Conservation (phyloP, 2,113 vertebrate species). For the Mixornis gularis region DNA sequence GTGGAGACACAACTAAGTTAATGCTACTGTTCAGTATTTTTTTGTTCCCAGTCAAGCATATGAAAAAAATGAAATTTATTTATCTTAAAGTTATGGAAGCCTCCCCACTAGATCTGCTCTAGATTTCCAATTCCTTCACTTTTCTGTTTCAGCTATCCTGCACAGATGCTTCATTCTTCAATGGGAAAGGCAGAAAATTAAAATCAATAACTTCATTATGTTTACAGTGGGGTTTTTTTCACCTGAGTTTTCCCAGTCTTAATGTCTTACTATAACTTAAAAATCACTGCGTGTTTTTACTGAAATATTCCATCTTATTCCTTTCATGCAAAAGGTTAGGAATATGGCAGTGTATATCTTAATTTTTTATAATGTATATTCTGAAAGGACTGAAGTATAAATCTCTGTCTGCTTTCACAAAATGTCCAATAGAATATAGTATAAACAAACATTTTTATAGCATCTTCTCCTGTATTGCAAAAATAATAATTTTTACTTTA, state of each 20-base stretch:
- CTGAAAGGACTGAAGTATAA: not conserved
- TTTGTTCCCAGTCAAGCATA: not conserved
- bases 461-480: not conserved
- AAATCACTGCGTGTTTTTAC: not conserved
- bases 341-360: not conserved
- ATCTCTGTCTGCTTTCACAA: not conserved
- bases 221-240: constrained; percentile 62
- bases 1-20: not conserved
- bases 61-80: not conserved
- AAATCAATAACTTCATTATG: constrained; percentile 89
- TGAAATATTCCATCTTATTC: not conserved
- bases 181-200: constrained; percentile 75
- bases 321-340: not conserved
- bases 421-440: not conserved
- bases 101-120: not conserved
- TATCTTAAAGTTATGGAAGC: constrained; percentile 32
- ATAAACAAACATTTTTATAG: not conserved
- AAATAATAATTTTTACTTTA: not conserved
- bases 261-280: constrained; percentile 36
- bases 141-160: not conserved
- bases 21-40: not conserved
- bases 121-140: constrained; percentile 21
- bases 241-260: constrained; percentile 63
- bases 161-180: constrained; percentile 44
- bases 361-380: not conserved